Evolutionary conservation across 2,113 vertebrate genomes (phyloP).

Genomic region (Erinaceus europaeus): DNA sequence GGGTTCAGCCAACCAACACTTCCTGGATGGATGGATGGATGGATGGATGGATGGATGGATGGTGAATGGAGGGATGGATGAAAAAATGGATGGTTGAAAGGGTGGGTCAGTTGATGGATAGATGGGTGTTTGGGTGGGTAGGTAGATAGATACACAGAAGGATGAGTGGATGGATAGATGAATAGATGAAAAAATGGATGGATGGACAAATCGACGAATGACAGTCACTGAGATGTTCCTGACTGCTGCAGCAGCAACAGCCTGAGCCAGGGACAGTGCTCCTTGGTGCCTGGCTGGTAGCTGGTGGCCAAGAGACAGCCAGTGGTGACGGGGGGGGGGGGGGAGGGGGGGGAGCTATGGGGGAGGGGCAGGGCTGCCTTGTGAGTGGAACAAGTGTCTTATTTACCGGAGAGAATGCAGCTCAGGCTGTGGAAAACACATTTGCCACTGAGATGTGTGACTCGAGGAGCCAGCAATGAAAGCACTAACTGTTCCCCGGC

Average conservation of each 20-base stretch:
- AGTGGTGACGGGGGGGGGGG: neutral
- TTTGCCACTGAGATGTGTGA: neutral
- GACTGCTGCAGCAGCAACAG: neutral
- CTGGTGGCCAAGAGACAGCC: neutral
- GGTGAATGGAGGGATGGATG: too few relatives aligned
- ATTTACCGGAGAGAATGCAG: conserved; percentile 5
- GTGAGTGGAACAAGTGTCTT: neutral
- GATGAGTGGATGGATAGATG: too few relatives aligned
- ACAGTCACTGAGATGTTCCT: neutral
- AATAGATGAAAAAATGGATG: too few relatives aligned
- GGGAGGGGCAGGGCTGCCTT: neutral
- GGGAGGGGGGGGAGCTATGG: conserved; percentile 33
- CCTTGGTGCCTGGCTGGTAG: neutral
- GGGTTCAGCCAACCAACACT: too few relatives aligned
- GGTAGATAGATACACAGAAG: too few relatives aligned
- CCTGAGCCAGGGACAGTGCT: neutral
- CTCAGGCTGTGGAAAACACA: conserved; percentile 3
- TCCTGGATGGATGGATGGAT: too few relatives aligned
- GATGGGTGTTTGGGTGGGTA: too few relatives aligned
- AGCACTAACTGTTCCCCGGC: neutral
- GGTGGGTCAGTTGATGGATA: too few relatives aligned
- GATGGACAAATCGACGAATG: neutral
- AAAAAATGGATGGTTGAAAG: too few relatives aligned
- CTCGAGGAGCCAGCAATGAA: neutral
- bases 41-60: too few relatives aligned